These are phyloP conservation scores for Aphelocoma coerulescens DNA, from an alignment of 2,113 vertebrate genomes.

Conservation along the genomic window DNA sequence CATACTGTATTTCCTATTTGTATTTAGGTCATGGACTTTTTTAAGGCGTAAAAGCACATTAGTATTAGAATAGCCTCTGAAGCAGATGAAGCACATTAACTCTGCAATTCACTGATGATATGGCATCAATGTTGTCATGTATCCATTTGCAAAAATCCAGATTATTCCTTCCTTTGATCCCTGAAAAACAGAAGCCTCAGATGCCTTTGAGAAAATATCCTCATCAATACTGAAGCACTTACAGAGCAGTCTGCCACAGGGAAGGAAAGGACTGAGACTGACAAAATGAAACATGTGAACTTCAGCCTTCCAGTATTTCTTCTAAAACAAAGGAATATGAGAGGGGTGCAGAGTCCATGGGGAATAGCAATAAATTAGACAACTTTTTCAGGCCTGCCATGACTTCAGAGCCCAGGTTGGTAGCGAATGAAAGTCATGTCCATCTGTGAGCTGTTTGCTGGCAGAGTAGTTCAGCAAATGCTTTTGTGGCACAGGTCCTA, in stretches of 20 bases:
- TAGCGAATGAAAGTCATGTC: neutral
- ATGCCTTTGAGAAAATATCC: conserved; percentile 1
- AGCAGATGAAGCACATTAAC: conserved; percentile 21
- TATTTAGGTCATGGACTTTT: conserved; percentile 27
- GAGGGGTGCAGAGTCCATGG: neutral
- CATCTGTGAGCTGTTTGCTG: neutral
- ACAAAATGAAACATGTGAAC: neutral
- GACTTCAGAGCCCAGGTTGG: neutral
- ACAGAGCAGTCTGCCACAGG: neutral
- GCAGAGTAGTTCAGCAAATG: neutral
- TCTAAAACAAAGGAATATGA: neutral
- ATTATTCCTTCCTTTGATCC: conserved; percentile 33
- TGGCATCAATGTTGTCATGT: neutral
- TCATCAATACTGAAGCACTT: neutral
- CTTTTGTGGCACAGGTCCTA: neutral
- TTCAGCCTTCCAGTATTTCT: neutral
- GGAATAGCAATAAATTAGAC: neutral
- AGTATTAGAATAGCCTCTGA: conserved; percentile 15
- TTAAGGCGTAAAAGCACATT: conserved; percentile 1
- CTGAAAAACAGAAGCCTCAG: neutral
- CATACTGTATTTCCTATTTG: neutral
- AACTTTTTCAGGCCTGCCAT: neutral
- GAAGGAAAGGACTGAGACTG: neutral
- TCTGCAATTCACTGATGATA: neutral
- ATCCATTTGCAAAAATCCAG: conserved; percentile 31